Evolutionary conservation across 2,797 vertebrate species (phyloP).

Genomic region (Diplodus puntazzo): DNA sequence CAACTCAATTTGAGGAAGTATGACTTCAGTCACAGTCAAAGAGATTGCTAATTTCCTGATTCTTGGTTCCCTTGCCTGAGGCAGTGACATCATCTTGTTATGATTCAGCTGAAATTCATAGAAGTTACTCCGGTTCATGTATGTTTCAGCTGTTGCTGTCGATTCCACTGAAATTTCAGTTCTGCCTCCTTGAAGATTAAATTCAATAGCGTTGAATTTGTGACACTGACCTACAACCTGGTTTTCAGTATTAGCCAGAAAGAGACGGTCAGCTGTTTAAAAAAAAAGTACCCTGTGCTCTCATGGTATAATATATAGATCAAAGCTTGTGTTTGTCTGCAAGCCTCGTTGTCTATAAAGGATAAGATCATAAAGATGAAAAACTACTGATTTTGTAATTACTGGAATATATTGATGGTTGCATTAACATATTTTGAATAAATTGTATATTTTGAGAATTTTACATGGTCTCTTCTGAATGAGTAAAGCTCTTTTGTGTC

Average conservation of each 20-base stretch:
- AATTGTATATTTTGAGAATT: conserved; percentile 89
- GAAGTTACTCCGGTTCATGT: background rate
- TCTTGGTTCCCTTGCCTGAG: conserved; percentile 11
- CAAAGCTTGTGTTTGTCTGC: conserved; percentile 59
- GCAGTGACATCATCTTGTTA: conserved; percentile 29
- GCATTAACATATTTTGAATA: conserved; percentile 89
- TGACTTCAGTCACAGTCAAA: conserved; percentile 8
- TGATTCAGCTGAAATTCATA: conserved; percentile 3
- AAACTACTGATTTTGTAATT: conserved; percentile 89
- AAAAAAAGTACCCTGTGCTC: conserved; percentile 45
- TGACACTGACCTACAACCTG: conserved; percentile 13
- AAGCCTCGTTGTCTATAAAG: conserved; percentile 61
- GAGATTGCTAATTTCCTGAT: conserved; percentile 4
- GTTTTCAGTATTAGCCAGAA: conserved; percentile 34
- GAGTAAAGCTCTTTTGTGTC: conserved; percentile 1
- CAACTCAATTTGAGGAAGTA: conserved; percentile 39
- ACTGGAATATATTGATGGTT: conserved; percentile 84
- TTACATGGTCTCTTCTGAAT: conserved; percentile 53
- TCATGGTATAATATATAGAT: conserved; percentile 30
- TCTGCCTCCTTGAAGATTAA: conserved; percentile 14
- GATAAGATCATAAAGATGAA: conserved; percentile 52
- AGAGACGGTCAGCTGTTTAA: conserved; percentile 27
- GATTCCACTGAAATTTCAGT: background rate
- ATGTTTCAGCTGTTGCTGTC: conserved; percentile 11
- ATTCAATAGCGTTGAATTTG: conserved; percentile 1